These are phyloP conservation scores for Melopsittacus undulatus DNA, from an alignment of 2,797 vertebrate species.

Conservation along the genomic window DNA sequence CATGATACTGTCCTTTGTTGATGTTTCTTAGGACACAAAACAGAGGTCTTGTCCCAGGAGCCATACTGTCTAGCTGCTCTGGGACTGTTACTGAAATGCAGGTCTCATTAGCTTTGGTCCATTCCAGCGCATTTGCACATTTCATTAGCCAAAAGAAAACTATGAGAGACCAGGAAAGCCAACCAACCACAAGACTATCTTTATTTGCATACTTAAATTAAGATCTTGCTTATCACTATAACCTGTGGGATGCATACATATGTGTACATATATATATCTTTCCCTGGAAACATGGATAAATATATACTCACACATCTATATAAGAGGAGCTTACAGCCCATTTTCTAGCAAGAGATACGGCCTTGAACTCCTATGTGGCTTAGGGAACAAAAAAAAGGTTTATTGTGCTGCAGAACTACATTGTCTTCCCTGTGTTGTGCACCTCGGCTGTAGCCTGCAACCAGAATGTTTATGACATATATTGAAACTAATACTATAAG, in stretches of 20 bases:
- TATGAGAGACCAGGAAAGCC: rapidly evolving
- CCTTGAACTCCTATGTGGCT: not conserved
- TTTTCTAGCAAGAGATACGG: not conserved
- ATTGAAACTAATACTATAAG: not conserved
- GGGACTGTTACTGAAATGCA: not conserved
- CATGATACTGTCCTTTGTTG: rapidly evolving
- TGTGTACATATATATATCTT: not conserved
- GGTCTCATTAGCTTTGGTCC: not conserved
- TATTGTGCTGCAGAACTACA: not conserved
- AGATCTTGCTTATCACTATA: not conserved
- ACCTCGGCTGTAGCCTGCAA: conserved; percentile 5
- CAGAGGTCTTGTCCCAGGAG: not conserved
- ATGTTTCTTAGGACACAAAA: not conserved
- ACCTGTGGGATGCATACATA: not conserved
- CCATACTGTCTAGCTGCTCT: not conserved
- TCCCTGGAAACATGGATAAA: not conserved
- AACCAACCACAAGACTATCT: not conserved
- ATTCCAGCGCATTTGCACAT: not conserved
- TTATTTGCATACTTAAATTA: not conserved
- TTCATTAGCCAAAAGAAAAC: not conserved
- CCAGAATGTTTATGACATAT: conserved; percentile 10
- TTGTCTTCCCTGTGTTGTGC: not conserved
- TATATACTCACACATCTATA: too few relatives aligned
- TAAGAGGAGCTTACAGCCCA: not conserved
- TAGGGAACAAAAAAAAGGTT: not conserved